Conservation (phyloP, 2,113 vertebrate species). For the Hymenochirus boettgeri region DNA sequence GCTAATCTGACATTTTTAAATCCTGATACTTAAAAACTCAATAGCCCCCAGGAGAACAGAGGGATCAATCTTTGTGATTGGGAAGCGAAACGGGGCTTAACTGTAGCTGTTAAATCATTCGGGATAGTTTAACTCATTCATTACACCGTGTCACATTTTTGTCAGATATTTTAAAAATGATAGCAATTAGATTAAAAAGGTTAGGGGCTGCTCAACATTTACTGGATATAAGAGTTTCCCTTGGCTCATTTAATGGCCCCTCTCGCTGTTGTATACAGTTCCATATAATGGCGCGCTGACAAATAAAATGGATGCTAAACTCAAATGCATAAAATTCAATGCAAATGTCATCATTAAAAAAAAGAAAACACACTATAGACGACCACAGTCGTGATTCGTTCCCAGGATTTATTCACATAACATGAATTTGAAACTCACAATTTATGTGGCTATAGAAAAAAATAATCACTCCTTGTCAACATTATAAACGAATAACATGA, state of each 20-base stretch:
- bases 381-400: background rate
- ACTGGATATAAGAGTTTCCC: conserved; percentile 20
- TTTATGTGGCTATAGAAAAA: too few species aligned
- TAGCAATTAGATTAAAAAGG: conserved; percentile 33
- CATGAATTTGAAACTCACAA: too few species aligned
- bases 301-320: background rate
- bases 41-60: conserved; percentile 39
- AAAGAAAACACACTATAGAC: background rate
- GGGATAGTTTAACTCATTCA: conserved; percentile 41
- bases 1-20: conserved; percentile 52
- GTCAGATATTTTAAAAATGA: conserved; percentile 34
- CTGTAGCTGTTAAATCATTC: conserved; percentile 36
- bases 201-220: conserved; percentile 23
- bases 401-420: background rate
- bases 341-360: conserved; percentile 1
- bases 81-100: conserved; percentile 36
- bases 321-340: background rate
- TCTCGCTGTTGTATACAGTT: conserved; percentile 13
- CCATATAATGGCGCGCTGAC: background rate
- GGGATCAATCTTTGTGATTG: conserved; percentile 43
- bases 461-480: too few species aligned
- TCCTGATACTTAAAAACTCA: conserved; percentile 47
- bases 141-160: conserved; percentile 32
- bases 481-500: too few species aligned
- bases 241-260: conserved; percentile 19